These are phyloP conservation scores for Hydrolagus colliei DNA, from an alignment of 2,797 vertebrate genomes.

Conservation along the genomic window DNA sequence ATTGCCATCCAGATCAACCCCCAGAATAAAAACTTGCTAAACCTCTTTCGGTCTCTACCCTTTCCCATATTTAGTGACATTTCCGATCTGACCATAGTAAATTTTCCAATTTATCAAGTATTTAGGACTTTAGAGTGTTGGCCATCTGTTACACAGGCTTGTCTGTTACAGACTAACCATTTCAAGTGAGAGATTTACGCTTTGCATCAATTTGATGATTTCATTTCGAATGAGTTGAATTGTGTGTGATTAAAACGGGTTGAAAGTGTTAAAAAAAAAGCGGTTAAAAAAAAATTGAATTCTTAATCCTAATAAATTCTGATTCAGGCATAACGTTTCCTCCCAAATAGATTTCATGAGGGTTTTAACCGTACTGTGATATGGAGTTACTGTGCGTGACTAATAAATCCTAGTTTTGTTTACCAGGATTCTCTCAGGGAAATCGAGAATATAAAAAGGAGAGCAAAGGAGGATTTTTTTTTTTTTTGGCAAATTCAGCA, in stretches of 20 bases:
- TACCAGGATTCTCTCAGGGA: neutral
- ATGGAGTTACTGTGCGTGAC: neutral
- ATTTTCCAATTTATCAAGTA: neutral
- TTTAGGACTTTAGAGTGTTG: neutral
- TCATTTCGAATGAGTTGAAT: slow-evolving; percentile 13
- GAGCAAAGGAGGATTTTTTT: neutral
- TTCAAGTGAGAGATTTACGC: neutral
- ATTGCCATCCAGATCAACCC: no score
- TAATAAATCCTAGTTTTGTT: slow-evolving; percentile 20
- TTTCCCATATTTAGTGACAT: neutral
- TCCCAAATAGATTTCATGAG: neutral
- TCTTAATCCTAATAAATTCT: neutral
- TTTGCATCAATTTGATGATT: neutral
- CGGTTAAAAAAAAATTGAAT: no score
- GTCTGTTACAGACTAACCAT: neutral
- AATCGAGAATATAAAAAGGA: neutral
- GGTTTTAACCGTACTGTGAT: neutral
- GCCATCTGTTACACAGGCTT: neutral
- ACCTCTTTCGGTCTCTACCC: no score
- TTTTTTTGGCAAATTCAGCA: neutral
- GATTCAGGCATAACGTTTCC: slow-evolving; percentile 7
- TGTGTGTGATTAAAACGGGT: neutral
- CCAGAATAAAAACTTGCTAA: no score
- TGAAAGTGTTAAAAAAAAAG: neutral
- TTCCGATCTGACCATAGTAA: neutral